These are phyloP conservation scores for Meteorus sp. DNA, from an alignment of 1,140 invertebrate genomes.

Conservation along the genomic window DNA sequence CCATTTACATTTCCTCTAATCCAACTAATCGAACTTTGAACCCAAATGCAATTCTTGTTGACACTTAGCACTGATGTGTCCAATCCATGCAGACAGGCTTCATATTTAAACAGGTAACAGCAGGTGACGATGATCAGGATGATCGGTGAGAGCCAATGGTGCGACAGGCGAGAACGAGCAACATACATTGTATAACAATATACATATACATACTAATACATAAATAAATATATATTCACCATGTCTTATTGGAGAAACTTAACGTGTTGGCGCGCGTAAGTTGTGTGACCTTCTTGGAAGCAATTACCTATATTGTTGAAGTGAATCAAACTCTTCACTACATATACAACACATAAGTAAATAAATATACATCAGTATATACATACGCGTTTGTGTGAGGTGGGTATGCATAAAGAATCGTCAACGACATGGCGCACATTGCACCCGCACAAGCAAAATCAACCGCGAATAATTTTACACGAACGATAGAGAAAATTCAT, in stretches of 20 bases:
- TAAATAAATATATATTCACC: background rate
- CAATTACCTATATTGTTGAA: constrained; percentile 27
- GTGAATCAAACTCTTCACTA: too few relatives aligned
- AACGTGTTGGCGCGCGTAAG: constrained; percentile 15
- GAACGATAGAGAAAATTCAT: constrained; percentile 10
- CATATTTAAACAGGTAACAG: background rate
- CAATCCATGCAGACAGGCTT: background rate
- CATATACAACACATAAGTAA: too few relatives aligned
- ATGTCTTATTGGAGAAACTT: constrained; percentile 27
- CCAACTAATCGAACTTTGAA: too few relatives aligned
- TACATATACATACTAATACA: background rate
- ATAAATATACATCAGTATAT: too few relatives aligned
- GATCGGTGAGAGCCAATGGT: constrained; percentile 12
- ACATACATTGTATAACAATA: constrained; percentile 5
- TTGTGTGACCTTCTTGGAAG: constrained; percentile 25
- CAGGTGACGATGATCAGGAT: constrained; percentile 7
- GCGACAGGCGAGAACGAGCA: constrained; percentile 5
- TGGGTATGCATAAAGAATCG: too few relatives aligned
- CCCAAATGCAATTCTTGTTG: too few relatives aligned
- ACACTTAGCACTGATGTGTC: too few relatives aligned
- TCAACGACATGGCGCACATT: background rate
- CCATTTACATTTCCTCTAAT: too few relatives aligned
- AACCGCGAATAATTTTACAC: too few relatives aligned
- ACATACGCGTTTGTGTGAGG: too few relatives aligned
- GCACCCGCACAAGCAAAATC: constrained; percentile 9